These are phyloP conservation scores for Pseudorasbora parva DNA, from an alignment of 2,113 vertebrate genomes.

Conservation along the genomic window DNA sequence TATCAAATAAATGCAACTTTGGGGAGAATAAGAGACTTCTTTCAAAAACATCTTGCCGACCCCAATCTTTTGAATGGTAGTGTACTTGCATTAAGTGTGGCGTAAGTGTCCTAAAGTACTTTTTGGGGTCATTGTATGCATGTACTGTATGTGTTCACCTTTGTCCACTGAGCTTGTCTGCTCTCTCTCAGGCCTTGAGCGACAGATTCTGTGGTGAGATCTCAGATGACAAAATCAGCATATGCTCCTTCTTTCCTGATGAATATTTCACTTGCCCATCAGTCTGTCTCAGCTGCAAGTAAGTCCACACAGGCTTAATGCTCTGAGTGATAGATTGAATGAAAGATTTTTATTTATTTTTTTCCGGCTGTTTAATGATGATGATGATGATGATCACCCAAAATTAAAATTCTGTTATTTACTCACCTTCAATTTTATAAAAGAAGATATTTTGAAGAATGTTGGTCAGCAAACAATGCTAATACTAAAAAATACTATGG, in stretches of 20 bases:
- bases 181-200: slow-evolving; percentile 74
- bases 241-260: slow-evolving; percentile 81
- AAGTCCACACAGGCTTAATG: slow-evolving; percentile 47
- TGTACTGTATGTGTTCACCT: neutral
- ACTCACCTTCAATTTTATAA: too few species aligned
- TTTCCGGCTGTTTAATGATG: neutral
- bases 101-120: neutral
- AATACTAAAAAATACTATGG: too few species aligned
- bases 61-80: neutral
- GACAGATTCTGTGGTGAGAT: slow-evolving; percentile 82
- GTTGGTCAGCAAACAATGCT: too few species aligned
- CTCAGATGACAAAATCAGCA: slow-evolving; percentile 72
- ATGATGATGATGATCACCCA: too few species aligned
- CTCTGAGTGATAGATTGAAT: neutral
- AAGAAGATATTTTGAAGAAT: too few species aligned
- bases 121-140: neutral
- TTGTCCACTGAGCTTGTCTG: neutral
- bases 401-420: too few species aligned
- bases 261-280: slow-evolving; percentile 85
- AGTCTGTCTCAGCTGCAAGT: slow-evolving; percentile 83
- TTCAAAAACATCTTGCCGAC: neutral
- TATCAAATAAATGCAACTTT: too few species aligned
- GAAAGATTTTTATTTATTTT: neutral
- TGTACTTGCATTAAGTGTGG: neutral
- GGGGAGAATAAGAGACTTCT: neutral